Base-by-base conservation (phyloP, 1,140 invertebrate species). In the Zaprionus africanus region DNA sequence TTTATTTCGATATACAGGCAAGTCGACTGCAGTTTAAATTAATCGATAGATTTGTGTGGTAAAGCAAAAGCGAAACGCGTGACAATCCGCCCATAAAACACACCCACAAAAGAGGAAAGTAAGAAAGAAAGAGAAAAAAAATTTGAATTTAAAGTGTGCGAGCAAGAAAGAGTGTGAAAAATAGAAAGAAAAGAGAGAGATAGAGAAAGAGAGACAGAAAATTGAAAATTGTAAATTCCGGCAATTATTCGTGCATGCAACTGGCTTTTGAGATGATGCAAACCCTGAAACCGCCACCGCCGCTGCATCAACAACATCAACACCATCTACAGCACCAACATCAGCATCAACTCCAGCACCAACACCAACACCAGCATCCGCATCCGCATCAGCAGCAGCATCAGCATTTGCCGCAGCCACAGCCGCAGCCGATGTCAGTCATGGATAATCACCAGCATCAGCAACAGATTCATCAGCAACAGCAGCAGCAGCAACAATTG, bases 241-340 rank as follows among this genome's bases (percentile, higher is more conserved):
- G 58, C 65, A 75, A 69, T 62, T 31, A 62, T 49, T 13, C 36
- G 63, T 66, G 70, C 66, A 75, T 75, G 82, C 79, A 82, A 76
- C 60, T 85, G 76, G 76, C 84, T 63, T 72, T 81, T 80, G 86
- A 92, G 81, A 92, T 92, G 92, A 92, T 92, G 92, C 92, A 92
- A 92, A 90, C 91, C 60, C 81, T 92, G 82, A 92, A 92, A 80
- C 91, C 91, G 63, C 90, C 90, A 72, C 91, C 87, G 73, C 81
- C 81, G 76, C 79, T 88, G 71, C 86, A 90, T 84, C 90, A 91
- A 74, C 91, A 92, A 53, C 81, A 79, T 61, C 79, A 78, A 43
- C 85, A 83, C 31, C 84, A 82, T 38, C 83, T 80, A 17, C 68
- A 60, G 13, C 81, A 57, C 4, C 63, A 69, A 15, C 68, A 60